Conservation (phyloP, 2,113 vertebrate species). For the Podarcis cretensis region DNA sequence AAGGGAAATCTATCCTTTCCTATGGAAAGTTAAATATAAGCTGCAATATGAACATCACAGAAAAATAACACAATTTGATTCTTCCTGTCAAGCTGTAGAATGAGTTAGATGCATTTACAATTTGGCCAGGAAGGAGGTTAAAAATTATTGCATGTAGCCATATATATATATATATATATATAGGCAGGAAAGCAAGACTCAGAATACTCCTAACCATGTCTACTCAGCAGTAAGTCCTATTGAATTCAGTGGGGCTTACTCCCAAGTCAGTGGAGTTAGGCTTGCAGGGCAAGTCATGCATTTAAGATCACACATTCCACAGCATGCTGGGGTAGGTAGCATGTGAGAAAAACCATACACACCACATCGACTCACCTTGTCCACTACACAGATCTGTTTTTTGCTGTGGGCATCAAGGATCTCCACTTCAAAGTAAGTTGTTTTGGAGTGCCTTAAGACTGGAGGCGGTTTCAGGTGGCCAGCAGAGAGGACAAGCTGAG, state of each 20-base stretch:
- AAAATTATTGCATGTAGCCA: background rate
- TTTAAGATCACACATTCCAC: background rate
- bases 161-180: background rate
- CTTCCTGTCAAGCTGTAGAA: background rate
- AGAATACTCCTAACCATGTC: too few species aligned
- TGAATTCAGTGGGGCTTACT: too few species aligned
- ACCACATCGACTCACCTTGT: slow-evolving; percentile 76
- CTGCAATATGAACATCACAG: background rate
- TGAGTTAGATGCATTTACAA: background rate
- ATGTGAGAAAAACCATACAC: background rate
- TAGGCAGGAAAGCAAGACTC: background rate
- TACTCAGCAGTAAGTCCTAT: too few species aligned
- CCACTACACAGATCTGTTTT: slow-evolving; percentile 81
- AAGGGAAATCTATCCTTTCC: background rate
- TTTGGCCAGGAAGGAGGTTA: background rate
- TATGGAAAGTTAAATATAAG: background rate
- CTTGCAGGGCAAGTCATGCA: fast-evolving
- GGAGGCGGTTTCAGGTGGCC: slow-evolving; percentile 64
- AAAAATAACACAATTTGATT: background rate
- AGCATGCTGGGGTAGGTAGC: fast-evolving
- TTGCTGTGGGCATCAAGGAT: slow-evolving; percentile 80
- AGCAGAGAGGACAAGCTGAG: slow-evolving; percentile 73
- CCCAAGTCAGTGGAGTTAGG: background rate
- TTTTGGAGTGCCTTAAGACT: slow-evolving; percentile 71
- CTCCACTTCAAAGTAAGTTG: slow-evolving; percentile 80